Conservation (phyloP, 92 coral and sea anemone genomes). For the Plumapathes pennacea region DNA sequence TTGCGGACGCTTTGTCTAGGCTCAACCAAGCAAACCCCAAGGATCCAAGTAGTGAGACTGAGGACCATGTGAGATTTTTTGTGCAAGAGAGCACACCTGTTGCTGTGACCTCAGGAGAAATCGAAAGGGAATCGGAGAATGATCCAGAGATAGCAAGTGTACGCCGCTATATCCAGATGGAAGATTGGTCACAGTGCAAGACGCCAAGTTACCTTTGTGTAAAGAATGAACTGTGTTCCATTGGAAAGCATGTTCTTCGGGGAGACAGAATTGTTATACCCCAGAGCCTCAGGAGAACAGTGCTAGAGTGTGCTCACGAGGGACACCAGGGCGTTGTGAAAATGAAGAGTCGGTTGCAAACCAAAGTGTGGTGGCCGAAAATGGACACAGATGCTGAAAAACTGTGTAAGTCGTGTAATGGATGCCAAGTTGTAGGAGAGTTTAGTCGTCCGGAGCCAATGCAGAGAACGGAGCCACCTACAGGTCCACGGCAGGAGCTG, state of each 20-base stretch:
- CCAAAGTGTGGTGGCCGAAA: slow-evolving; percentile 49
- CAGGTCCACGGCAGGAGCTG: slow-evolving; percentile 23
- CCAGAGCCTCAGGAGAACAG: slow-evolving; percentile 15
- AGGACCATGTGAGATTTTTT: slow-evolving; percentile 42
- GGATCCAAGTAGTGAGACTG: slow-evolving; percentile 52
- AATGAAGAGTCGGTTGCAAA: slow-evolving; percentile 27
- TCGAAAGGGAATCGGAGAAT: slow-evolving; percentile 55
- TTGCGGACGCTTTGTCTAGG: slow-evolving; percentile 55
- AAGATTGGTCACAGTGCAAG: slow-evolving; percentile 51
- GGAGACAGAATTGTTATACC: slow-evolving; percentile 30
- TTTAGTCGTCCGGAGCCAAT: slow-evolving; percentile 31
- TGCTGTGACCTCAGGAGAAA: slow-evolving; percentile 40
- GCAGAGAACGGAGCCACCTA: slow-evolving; percentile 31
- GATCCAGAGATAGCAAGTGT: slow-evolving; percentile 29
- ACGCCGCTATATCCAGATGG: slow-evolving; percentile 8
- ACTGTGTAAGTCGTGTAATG: slow-evolving; percentile 26
- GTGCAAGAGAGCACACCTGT: slow-evolving; percentile 50
- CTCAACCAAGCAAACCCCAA: slow-evolving; percentile 43
- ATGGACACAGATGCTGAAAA: slow-evolving; percentile 33
- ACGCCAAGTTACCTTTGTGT: slow-evolving; percentile 20
- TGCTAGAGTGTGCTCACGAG: slow-evolving; percentile 34
- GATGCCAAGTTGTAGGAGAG: slow-evolving; percentile 41
- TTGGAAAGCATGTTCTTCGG: slow-evolving; percentile 11
- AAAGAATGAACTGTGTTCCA: slow-evolving; percentile 39
- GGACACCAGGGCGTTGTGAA: slow-evolving; percentile 52